Evolutionary conservation across 2,797 vertebrate genomes (phyloP), one percentile per base, ranked within the genome.

Genomic region (Eleutherodactylus coqui): DNA sequence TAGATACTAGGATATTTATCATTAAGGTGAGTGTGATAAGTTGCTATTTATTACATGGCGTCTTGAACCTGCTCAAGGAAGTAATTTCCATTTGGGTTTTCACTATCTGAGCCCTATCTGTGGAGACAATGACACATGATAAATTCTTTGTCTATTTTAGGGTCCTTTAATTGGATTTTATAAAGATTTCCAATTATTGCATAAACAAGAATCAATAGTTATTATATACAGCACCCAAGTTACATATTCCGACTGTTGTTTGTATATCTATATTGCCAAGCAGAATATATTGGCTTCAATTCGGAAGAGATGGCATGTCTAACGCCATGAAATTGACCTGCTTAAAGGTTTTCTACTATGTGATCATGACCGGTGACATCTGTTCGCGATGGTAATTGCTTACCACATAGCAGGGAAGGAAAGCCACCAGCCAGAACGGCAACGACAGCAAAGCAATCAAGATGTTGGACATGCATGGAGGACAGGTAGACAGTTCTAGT

Each of bases 261-360:
- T 70, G 24, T 79, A 75, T 55, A 81, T 80, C 32, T 86, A 80
- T 75, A 55, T 77, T 73, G 60, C 21, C 43, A 49, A 60, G 72
- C 51, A 58, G 47, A 82, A 75, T 82, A 86, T 82, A 75, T 60
- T 90, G 89, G 90, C 91, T 91, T 94, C 70, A 90, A 91, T 92
- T 93, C 85, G 86, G 88, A 90, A 91, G 93, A 93, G 92, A 92
- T 91, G 95, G 94, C 95, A 94, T 96, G 94, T 96, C 96, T 95
- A 96, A 96, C 94, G 91, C 92, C 95, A 95, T 91, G 92, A 96
- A 96, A 96, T 96, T 96, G 95, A 95, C 96, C 95, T 95, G 94
- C 93, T 94, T 93, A 95, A 87, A 94, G 94, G 92, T 91, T 91
- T 93, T 93, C 94, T 93, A 93, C 92, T 93, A 96, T 96, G 96